phyloP scores from a whole-genome alignment of 2,797 vertebrate genomes.

The Anolis apletophallus region DNA sequence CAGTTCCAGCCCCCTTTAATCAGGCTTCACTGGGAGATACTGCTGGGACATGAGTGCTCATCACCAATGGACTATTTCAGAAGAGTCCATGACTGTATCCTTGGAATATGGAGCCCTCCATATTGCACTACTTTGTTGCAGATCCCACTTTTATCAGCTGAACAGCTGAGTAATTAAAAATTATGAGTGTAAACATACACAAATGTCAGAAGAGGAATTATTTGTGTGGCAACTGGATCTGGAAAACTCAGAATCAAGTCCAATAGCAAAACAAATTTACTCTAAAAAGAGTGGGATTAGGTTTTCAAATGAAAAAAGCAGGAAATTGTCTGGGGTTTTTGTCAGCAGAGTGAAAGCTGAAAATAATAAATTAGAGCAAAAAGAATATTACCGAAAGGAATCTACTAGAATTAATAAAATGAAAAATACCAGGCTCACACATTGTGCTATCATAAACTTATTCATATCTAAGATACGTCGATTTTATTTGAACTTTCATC shows the following conservation, averaged over 20 bases:
- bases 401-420: conserved; percentile 79
- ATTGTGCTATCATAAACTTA: conserved; percentile 77
- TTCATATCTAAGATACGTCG: conserved; percentile 74
- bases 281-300: not conserved
- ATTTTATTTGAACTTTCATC: conserved; percentile 80
- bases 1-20: too few relatives aligned
- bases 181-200: not conserved
- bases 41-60: too few relatives aligned
- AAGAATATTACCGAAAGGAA: conserved; percentile 67
- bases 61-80: too few relatives aligned
- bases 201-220: not conserved
- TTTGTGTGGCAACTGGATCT: not conserved
- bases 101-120: too few relatives aligned
- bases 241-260: not conserved
- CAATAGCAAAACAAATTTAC: not conserved
- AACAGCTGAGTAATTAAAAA: not conserved
- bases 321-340: not conserved
- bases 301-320: conserved; percentile 32
- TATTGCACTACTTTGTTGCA: too few relatives aligned
- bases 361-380: conserved; percentile 64
- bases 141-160: too few relatives aligned
- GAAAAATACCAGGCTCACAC: conserved; percentile 77
- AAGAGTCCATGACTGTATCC: too few relatives aligned
- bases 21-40: too few relatives aligned
- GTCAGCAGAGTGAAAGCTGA: conserved; percentile 38